phyloP scores from a whole-genome alignment of 1,140 invertebrate genomes.

The Mylabris phalerata region DNA sequence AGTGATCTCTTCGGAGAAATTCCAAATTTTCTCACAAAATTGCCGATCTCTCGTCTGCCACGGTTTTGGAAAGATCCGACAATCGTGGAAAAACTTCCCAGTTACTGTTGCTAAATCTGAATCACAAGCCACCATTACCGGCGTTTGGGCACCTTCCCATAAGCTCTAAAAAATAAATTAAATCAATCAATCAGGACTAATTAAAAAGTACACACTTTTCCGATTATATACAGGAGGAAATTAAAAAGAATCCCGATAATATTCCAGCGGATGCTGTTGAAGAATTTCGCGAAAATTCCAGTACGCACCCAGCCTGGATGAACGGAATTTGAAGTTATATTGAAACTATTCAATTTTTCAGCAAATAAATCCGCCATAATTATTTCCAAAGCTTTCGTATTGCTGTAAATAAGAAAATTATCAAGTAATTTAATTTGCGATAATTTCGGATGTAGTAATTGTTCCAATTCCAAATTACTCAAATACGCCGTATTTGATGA shows the following conservation, averaged over 20 bases:
- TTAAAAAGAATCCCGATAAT: not conserved
- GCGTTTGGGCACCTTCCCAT: not conserved
- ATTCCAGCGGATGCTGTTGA: not conserved
- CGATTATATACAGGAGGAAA: not conserved
- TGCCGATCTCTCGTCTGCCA: too few species aligned
- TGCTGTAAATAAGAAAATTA: slow-evolving; percentile 44
- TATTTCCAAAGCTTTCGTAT: slow-evolving; percentile 64
- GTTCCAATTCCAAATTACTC: slow-evolving; percentile 46
- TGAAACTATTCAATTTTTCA: slow-evolving; percentile 48
- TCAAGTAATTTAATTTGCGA: not conserved
- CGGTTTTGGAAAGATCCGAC: not conserved
- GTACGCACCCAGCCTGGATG: slow-evolving; percentile 47
- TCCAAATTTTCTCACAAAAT: too few species aligned
- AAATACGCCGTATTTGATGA: slow-evolving; percentile 48
- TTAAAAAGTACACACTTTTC: not conserved
- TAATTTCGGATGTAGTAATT: slow-evolving; percentile 30
- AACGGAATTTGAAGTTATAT: slow-evolving; percentile 50
- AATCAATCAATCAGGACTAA: too few species aligned
- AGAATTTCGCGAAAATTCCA: not conserved
- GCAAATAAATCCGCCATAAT: slow-evolving; percentile 59
- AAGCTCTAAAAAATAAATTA: not conserved
- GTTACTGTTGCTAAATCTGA: not conserved
- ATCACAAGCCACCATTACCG: not conserved
- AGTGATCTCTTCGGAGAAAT: too few species aligned
- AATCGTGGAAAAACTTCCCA: slow-evolving; percentile 4